Percentiles rank a stretch among this genome's conserved stretches.
Conservation (phyloP, 2,797 vertebrate species). For the Thaleichthys pacificus region DNA sequence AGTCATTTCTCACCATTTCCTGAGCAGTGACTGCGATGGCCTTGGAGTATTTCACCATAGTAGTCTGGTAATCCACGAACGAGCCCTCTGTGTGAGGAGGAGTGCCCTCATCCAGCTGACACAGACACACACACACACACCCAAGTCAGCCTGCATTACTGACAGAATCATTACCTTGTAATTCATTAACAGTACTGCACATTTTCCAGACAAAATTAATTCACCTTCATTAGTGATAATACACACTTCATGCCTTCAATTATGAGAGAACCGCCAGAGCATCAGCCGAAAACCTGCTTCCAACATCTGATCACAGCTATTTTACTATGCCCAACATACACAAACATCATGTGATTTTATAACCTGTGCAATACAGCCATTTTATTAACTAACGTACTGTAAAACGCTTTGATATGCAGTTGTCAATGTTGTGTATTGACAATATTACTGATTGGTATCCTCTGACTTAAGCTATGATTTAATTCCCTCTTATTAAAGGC, state of each 20-base stretch:
- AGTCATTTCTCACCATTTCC: constrained; percentile 87
- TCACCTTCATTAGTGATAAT: neutral
- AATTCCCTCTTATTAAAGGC: neutral
- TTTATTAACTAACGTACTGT: no score
- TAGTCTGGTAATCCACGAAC: constrained; percentile 97
- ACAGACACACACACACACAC: constrained; percentile 24
- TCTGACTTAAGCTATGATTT: neutral
- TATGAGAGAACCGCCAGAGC: constrained; percentile 30
- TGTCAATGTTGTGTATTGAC: neutral
- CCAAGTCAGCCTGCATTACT: neutral
- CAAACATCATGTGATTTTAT: constrained; percentile 23
- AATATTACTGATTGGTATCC: constrained; percentile 1
- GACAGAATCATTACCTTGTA: neutral
- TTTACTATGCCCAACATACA: neutral
- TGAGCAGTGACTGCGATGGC: constrained; percentile 95
- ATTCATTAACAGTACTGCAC: neutral
- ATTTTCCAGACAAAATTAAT: constrained; percentile 14
- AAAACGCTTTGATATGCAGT: neutral
- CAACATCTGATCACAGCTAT: neutral
- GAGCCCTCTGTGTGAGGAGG: constrained; percentile 90
- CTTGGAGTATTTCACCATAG: constrained; percentile 95
- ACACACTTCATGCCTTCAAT: constrained; percentile 33
- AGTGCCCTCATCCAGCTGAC: constrained; percentile 91
- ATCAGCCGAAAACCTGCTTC: constrained; percentile 12
- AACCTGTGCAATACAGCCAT: constrained; percentile 36